Percentiles rank a stretch among this genome's conserved stretches.
Conservation (phyloP, 2,113 vertebrate genomes). For the Dipodomys spectabilis region DNA sequence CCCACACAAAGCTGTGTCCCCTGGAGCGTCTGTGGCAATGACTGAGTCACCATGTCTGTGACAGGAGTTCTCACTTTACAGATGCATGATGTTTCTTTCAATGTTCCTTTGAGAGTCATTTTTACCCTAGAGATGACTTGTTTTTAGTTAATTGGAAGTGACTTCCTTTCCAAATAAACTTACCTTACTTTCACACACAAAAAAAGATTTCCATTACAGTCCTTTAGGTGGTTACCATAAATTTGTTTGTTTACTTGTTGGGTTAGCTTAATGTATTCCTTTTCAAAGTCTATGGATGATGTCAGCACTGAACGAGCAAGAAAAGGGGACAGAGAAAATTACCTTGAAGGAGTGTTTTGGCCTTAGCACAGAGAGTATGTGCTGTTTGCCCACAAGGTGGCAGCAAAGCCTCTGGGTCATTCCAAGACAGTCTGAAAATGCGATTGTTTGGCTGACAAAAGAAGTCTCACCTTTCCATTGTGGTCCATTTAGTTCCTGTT, state of each 20-base stretch:
- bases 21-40: background rate
- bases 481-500: background rate
- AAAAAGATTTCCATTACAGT: too few species aligned
- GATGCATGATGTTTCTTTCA: background rate
- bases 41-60: background rate
- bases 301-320: background rate
- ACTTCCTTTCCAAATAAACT: too few species aligned
- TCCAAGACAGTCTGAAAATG: background rate
- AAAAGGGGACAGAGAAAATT: constrained; percentile 1
- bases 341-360: background rate
- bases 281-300: background rate
- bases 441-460: background rate
- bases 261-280: background rate
- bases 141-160: too few species aligned
- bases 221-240: background rate
- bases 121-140: too few species aligned
- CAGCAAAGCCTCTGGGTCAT: background rate
- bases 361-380: background rate
- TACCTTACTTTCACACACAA: too few species aligned
- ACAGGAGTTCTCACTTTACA: background rate
- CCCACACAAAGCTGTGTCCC: background rate
- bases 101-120: background rate
- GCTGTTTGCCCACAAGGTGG: background rate
- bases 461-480: background rate
- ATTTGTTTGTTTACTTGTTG: background rate